These are phyloP conservation scores for Norana najaformis DNA, from an alignment of 2,888 invertebrate species.

Conservation along the genomic window DNA sequence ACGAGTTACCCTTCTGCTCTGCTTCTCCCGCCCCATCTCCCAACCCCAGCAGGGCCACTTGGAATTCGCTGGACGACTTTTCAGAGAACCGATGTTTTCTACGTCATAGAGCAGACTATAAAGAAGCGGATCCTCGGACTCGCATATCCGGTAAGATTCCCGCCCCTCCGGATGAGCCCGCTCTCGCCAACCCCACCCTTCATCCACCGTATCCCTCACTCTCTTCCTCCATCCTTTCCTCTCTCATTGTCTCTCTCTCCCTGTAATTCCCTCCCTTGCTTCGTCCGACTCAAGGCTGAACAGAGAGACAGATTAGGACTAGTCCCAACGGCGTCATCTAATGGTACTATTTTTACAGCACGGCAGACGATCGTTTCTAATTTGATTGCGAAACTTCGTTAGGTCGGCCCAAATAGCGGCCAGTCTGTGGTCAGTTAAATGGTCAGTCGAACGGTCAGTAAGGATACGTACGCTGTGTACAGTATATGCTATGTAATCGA, in stretches of 20 bases:
- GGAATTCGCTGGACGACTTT: neutral
- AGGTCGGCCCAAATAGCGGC: neutral
- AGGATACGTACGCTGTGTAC: neutral
- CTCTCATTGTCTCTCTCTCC: too few relatives aligned
- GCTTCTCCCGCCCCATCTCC: neutral
- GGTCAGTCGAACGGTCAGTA: neutral
- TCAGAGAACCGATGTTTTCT: neutral
- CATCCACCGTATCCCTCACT: neutral
- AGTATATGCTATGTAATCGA: neutral
- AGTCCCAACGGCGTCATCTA: neutral
- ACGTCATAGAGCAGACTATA: neutral
- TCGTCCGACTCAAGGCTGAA: neutral
- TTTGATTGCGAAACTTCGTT: neutral
- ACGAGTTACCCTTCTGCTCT: neutral
- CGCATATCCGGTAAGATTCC: neutral
- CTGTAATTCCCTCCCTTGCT: neutral
- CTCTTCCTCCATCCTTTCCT: neutral
- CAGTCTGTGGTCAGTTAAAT: neutral
- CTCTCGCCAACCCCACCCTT: neutral
- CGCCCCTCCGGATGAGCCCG: neutral
- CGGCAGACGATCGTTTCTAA: conserved; percentile 1
- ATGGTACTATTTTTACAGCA: neutral
- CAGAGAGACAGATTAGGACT: neutral
- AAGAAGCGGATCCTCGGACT: neutral
- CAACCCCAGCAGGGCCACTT: neutral